A percentile compares a stretch with the other conserved stretches of the same genome.
Evolutionary conservation across 2,113 vertebrate species (phyloP).

Genomic region (Mohoua ochrocephala): DNA sequence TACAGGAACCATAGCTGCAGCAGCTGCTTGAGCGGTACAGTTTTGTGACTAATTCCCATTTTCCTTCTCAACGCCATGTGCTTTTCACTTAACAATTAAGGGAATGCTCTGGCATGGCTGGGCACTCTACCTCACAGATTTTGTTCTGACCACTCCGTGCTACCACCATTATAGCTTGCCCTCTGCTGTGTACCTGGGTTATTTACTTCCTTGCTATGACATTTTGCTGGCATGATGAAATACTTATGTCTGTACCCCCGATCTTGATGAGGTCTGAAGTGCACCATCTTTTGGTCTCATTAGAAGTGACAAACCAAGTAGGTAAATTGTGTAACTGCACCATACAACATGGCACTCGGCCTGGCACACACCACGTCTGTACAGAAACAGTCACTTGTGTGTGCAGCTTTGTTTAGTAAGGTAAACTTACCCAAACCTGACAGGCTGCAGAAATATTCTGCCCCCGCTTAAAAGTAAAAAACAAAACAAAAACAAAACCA

Average conservation of each 20-base stretch:
- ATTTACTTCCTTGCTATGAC: background rate
- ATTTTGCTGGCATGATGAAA: background rate
- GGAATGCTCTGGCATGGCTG: background rate
- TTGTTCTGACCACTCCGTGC: background rate
- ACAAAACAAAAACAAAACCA: no score
- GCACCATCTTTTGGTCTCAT: background rate
- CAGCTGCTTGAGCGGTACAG: background rate
- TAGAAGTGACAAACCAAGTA: background rate
- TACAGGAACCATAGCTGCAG: background rate
- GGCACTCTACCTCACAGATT: background rate
- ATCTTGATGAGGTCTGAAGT: background rate
- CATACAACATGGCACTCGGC: rapidly evolving
- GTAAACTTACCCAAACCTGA: background rate
- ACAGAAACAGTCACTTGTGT: background rate
- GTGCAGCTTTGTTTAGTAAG: background rate
- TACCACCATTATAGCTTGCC: background rate
- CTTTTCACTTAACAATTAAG: background rate
- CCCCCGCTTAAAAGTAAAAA: background rate
- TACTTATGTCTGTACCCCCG: background rate
- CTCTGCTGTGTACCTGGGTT: background rate
- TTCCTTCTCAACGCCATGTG: background rate
- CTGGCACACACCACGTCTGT: background rate
- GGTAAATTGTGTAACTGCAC: background rate
- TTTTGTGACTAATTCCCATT: background rate
- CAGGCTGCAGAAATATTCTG: background rate